Base-by-base conservation (phyloP, 2,888 invertebrate species). In the Malacosoma neustria region DNA sequence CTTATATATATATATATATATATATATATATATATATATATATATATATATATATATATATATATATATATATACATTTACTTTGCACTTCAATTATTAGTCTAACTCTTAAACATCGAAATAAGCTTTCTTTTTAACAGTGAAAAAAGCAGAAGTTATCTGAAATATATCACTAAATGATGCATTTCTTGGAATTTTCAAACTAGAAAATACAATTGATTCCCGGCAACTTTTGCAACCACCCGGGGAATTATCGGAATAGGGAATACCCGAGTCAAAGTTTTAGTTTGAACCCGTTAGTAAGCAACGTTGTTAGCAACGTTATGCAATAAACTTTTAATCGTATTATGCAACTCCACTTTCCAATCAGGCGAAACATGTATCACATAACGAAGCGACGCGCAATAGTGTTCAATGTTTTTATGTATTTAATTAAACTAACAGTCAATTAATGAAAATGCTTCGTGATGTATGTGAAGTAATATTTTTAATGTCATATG, bases 271-370 rank as follows among this genome's bases (percentile, higher is more conserved):
- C 42, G 48, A 49, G 57, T 48, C 47, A 42, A 62, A 72, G 57
- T 68, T 62, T 40, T 38, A 44, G 44, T 41, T 44, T 41, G 48
- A 51, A 50, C 49, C 53, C 46, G 42, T 49, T 48, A 48, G 48
- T 37, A 45, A 44, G 54, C 51, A 60, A 61, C 56, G 53, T 59
- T 59, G 63, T 63, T 57, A 58, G 61, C 63, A 53, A 47, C 59
- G 56, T 56, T 64, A 61, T 65, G 64, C 63, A 62, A 61, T 65
- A 71, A 73, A 73, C 67, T 73, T 74, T 73, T 72, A 73, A 73
- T 73, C 65, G 70, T 53, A 59, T 68, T n/a, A n/a, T n/a, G n/a
- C 61, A 54, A 63, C 57, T 60, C 54, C 47, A 61, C 55, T 61
- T 62, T 62, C 57, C 65, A 59, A 68, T 63, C 60, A 61, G 53